Evolutionary conservation across 2,888 invertebrate genomes (phyloP), one percentile per base, ranked within the genome.

Genomic region (Clitarchus hookeri): DNA sequence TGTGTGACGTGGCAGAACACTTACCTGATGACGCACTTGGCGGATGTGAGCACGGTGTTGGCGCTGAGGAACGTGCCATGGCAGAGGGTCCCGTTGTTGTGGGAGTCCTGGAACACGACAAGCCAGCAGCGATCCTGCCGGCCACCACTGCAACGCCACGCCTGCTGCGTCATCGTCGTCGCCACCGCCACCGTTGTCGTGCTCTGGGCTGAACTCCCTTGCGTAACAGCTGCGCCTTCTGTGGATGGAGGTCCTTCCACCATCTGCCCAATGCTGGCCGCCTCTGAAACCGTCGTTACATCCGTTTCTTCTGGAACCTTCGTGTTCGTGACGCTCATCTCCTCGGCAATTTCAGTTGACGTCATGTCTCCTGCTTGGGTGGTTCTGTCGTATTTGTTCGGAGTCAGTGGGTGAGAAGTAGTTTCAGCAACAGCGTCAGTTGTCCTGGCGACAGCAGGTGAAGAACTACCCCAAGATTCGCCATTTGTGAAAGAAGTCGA

Each of bases 11-110:
- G 36, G 36, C 36, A 36, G 36, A 4, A 36, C 36, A 25, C 84
- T 86, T 8, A 86, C 86, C 86, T 86, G 80, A 84, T n/a, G n/a
- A 86, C 9, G n/a, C 86, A 86, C 36, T 36, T 84, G 26, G 86
- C 86, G 6, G 86, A 53, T 16, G 86, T 86, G 48, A 86, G 48
- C 25, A 86, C 36, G 19, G 79, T 80, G 36, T 80, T 54, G 0
- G 53, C 53, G 25, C 78, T 44, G 19, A 86, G 11, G 86, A 78
- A 86, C 27, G 84, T 84, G 8, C 86, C 86, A 2, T 84, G 26
- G 54, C 86, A 86, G 27, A 86, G 23, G 12, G 79, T 25, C 16
- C n/a, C 25, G 13, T 27, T 54, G 26, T 23, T 44, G 11, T 13
- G 16, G 12, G 83, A 44, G 53, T 80, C 84, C 25, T 79, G 13